Percentiles rank a stretch among this genome's conserved stretches.
These are phyloP conservation scores for Neodiprion virginianus DNA, from an alignment of 1,140 invertebrate genomes.

Conservation along the genomic window DNA sequence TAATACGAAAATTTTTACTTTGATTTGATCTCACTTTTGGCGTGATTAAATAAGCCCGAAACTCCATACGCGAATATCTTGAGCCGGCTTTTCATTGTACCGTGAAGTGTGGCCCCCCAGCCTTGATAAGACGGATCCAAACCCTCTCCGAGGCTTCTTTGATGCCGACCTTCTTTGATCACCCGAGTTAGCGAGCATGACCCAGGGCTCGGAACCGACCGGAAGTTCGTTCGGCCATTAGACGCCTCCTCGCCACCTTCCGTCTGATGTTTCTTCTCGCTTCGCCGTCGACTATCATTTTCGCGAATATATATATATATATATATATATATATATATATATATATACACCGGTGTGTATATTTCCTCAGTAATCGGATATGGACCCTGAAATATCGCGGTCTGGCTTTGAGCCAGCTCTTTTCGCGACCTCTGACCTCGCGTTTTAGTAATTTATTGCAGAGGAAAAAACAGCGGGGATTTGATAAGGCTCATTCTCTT, in stretches of 20 bases:
- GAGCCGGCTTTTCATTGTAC: neutral
- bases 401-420: neutral
- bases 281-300: neutral
- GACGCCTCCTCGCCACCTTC: neutral
- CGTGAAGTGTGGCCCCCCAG: neutral
- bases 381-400: neutral
- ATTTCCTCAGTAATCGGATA: neutral
- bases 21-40: too few relatives aligned
- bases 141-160: neutral
- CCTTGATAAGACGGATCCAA: neutral
- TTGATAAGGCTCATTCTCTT: too few relatives aligned
- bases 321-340: too few relatives aligned
- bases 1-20: too few relatives aligned
- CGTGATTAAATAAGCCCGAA: too few relatives aligned
- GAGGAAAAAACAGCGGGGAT: too few relatives aligned
- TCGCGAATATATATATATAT: neutral
- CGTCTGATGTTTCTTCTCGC: neutral
- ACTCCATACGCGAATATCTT: too few relatives aligned
- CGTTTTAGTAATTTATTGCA: too few relatives aligned
- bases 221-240: conserved; percentile 7
- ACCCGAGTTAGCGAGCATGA: neutral
- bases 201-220: neutral
- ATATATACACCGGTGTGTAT: neutral
- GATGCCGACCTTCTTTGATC: conserved; percentile 4
- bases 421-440: neutral